Conservation (phyloP, 2,113 vertebrate genomes). For the Siniperca knerii region DNA sequence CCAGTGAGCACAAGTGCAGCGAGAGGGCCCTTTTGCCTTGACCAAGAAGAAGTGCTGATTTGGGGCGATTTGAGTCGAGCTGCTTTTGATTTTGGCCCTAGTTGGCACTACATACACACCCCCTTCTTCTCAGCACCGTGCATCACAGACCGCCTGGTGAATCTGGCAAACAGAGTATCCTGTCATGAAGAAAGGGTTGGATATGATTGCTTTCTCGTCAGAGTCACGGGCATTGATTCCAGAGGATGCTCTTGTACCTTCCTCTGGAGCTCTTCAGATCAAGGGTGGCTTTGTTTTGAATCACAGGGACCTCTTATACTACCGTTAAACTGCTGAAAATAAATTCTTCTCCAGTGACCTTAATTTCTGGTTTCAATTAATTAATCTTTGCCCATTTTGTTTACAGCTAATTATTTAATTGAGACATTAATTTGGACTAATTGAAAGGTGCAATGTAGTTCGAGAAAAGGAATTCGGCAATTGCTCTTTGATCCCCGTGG, state of each 20-base stretch:
- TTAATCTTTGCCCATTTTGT: slow-evolving; percentile 26
- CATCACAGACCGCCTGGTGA: slow-evolving; percentile 48
- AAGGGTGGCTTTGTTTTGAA: slow-evolving; percentile 45
- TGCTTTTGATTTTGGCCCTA: slow-evolving; percentile 57
- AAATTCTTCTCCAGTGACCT: slow-evolving; percentile 34
- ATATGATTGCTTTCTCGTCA: slow-evolving; percentile 54
- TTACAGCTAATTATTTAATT: slow-evolving; percentile 34
- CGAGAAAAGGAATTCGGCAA: slow-evolving; percentile 3
- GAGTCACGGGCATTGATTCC: slow-evolving; percentile 36
- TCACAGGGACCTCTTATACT: slow-evolving; percentile 10
- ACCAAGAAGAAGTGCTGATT: slow-evolving; percentile 77
- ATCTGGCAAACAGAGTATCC: slow-evolving; percentile 58
- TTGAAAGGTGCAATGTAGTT: slow-evolving; percentile 42
- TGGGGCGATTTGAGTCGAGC: slow-evolving; percentile 66
- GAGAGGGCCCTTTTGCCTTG: slow-evolving; percentile 57
- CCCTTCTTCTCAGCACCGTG: slow-evolving; percentile 39
- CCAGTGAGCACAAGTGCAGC: slow-evolving; percentile 61
- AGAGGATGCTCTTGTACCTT: slow-evolving; percentile 25
- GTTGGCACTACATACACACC: slow-evolving; percentile 39
- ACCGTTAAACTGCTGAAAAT: slow-evolving; percentile 18
- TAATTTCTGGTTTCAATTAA: slow-evolving; percentile 36
- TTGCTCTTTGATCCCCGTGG: slow-evolving; percentile 23
- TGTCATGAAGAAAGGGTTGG: slow-evolving; percentile 32
- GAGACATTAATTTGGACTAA: slow-evolving; percentile 22
- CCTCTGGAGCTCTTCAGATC: slow-evolving; percentile 20